Percentiles rank a stretch among this genome's conserved stretches.
Conservation (phyloP, 1,140 invertebrate species). For the Bombus difficillimus region DNA sequence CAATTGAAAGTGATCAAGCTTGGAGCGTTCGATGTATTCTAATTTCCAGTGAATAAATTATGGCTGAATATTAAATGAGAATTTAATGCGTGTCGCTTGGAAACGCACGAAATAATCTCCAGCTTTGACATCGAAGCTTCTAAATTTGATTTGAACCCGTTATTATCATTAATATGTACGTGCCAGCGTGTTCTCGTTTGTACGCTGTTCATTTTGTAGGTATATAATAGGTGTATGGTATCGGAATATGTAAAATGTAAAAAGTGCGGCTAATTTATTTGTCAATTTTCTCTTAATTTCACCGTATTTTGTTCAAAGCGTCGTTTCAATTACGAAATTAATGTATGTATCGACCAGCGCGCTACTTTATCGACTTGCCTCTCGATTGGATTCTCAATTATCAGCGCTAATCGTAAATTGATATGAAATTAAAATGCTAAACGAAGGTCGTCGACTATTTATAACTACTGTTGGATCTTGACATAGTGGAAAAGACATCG, state of each 20-base stretch:
- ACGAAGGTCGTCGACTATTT: background rate
- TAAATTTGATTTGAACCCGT: background rate
- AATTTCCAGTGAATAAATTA: conserved; percentile 17
- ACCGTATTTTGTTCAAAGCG: background rate
- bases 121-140: background rate
- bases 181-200: background rate
- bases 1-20: background rate
- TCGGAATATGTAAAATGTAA: background rate
- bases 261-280: conserved; percentile 11
- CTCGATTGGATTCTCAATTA: background rate
- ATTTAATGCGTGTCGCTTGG: conserved; percentile 8
- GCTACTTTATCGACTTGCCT: no score
- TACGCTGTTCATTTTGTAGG: background rate
- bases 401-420: background rate
- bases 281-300: background rate
- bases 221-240: background rate
- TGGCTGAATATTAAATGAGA: background rate
- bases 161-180: conserved; percentile 4
- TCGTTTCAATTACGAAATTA: conserved; percentile 42
- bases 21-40: background rate
- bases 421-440: background rate
- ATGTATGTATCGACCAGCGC: background rate
- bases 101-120: background rate
- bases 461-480: background rate
- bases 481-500: background rate